Conservation (phyloP, 2,797 vertebrate species). For the Ataeniobius toweri region DNA sequence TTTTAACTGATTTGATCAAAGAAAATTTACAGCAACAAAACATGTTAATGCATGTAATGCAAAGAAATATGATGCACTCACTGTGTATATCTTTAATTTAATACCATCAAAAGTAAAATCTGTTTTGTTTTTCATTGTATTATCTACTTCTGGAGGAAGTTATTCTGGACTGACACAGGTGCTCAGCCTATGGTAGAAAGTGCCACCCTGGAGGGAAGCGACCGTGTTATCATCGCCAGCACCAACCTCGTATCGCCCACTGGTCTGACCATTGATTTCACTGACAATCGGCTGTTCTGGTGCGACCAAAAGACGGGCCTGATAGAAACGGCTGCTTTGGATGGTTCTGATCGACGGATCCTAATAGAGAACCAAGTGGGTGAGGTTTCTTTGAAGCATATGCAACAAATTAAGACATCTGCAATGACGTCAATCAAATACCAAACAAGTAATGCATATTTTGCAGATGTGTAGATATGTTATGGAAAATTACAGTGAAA, state of each 20-base stretch:
- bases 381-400: slow-evolving; percentile 83
- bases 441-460: rapidly evolving
- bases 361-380: slow-evolving; percentile 93
- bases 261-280: slow-evolving; percentile 88
- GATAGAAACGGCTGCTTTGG: slow-evolving; percentile 86
- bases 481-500: not conserved
- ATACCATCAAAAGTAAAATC: not conserved
- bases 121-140: not conserved
- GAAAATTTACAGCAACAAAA: too few species aligned
- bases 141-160: slow-evolving; percentile 82
- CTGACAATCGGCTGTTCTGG: slow-evolving; percentile 88
- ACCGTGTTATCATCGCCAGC: slow-evolving; percentile 77
- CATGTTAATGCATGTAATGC: not conserved
- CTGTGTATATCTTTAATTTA: not conserved
- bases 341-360: slow-evolving; percentile 86
- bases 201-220: slow-evolving; percentile 83
- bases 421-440: not conserved
- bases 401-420: slow-evolving; percentile 22
- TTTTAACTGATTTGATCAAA: too few species aligned
- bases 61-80: not conserved
- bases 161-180: slow-evolving; percentile 94
- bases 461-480: not conserved
- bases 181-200: slow-evolving; percentile 83
- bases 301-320: slow-evolving; percentile 83
- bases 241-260: slow-evolving; percentile 84